Evolutionary conservation across 2,888 invertebrate species (phyloP).

Genomic region (Philopedon plagiatum): DNA sequence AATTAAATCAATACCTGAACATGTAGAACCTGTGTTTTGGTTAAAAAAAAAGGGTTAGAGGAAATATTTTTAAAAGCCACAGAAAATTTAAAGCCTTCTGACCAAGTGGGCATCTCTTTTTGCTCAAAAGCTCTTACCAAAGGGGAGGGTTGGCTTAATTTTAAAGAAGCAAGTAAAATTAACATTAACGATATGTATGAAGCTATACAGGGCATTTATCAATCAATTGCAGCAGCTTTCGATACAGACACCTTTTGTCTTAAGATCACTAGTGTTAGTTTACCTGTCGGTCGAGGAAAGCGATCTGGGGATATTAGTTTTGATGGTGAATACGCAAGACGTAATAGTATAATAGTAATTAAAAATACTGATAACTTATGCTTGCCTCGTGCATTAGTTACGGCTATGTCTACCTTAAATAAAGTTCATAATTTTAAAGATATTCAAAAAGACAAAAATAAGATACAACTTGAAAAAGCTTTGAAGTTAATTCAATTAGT

Average conservation of each 20-base stretch:
- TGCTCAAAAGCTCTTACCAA: not conserved
- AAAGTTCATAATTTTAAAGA: not conserved
- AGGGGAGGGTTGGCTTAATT: not conserved
- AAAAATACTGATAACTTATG: not conserved
- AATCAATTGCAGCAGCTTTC: not conserved
- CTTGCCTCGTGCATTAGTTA: not conserved
- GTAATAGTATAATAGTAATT: not conserved
- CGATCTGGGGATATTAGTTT: not conserved
- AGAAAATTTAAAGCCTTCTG: not conserved
- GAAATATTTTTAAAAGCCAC: not conserved
- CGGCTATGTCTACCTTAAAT: not conserved
- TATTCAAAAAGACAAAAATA: not conserved
- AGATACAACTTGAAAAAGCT: not conserved
- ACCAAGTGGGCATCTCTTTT: not conserved
- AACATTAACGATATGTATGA: not conserved
- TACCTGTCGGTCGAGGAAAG: not conserved
- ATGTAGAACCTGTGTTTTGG: too few species aligned
- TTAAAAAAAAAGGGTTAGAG: not conserved
- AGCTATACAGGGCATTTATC: not conserved
- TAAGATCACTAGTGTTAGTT: not conserved
- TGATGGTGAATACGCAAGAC: not conserved
- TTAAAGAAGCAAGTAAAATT: not conserved
- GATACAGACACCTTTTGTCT: constrained; percentile 1
- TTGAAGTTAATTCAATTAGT: not conserved
- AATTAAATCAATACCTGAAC: not conserved